phyloP scores from a whole-genome alignment of 2,888 invertebrate species.

The Aproaerema taeniolella region DNA sequence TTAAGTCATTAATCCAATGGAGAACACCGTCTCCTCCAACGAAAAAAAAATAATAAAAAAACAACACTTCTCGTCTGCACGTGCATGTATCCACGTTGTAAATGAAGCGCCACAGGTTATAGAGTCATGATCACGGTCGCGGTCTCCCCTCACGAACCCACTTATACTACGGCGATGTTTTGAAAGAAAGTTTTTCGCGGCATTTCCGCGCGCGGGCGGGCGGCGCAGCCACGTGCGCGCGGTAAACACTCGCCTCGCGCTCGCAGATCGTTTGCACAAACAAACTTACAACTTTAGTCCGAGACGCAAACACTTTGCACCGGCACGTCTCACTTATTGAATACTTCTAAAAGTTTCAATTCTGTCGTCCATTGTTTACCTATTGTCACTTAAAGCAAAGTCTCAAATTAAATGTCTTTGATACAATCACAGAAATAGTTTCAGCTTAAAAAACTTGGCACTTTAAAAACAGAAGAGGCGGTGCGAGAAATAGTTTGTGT shows the following conservation, averaged over 20 bases:
- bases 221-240: conserved; percentile 64
- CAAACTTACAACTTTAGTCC: conserved; percentile 19
- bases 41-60: conserved; percentile 73
- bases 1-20: conserved; percentile 68
- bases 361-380: conserved; percentile 31
- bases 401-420: conserved; percentile 34
- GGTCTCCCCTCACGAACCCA: conserved; percentile 40
- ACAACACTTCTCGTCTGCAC: conserved; percentile 55
- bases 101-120: conserved; percentile 64
- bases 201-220: conserved; percentile 61
- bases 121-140: conserved; percentile 53
- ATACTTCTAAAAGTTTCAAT: conserved; percentile 37
- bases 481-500: conserved; percentile 30
- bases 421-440: conserved; percentile 52
- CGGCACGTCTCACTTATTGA: conserved; percentile 25
- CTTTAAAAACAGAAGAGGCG: conserved; percentile 44
- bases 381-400: conserved; percentile 38
- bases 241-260: conserved; percentile 48
- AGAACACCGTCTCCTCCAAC: conserved; percentile 71
- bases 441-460: conserved; percentile 46
- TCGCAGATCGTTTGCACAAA: conserved; percentile 2
- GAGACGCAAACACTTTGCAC: conserved; percentile 17
- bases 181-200: conserved; percentile 72
- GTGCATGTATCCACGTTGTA: conserved; percentile 59
- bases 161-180: conserved; percentile 59